phyloP scores from a whole-genome alignment of 1,140 invertebrate genomes.

The Andricus grossulariae region DNA sequence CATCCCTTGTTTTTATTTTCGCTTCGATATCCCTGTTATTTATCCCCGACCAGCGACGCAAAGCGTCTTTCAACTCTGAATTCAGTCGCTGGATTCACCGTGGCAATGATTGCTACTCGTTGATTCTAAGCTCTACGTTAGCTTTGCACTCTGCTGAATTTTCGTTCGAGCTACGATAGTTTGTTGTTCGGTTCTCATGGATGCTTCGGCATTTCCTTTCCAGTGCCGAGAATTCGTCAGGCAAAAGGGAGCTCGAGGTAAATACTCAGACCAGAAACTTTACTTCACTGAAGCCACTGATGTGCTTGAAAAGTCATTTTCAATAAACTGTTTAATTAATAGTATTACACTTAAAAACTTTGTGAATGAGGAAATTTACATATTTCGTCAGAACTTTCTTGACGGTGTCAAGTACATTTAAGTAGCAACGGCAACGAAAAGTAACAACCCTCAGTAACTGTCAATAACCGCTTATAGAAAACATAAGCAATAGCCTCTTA shows the following conservation, averaged over 20 bases:
- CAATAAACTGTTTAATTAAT: no score
- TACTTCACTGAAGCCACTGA: no score
- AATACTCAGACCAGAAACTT: neutral
- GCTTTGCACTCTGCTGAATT: constrained; percentile 22
- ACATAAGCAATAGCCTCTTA: no score
- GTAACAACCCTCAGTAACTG: no score
- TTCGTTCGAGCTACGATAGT: constrained; percentile 27
- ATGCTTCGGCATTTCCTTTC: constrained; percentile 21
- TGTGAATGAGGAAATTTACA: no score
- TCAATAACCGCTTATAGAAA: no score
- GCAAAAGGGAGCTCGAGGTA: constrained; percentile 44
- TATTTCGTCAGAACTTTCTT: no score
- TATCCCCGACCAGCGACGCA: constrained; percentile 8
- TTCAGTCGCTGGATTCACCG: constrained; percentile 17
- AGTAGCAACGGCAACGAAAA: no score
- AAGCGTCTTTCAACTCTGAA: constrained; percentile 20
- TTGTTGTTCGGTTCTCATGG: constrained; percentile 14
- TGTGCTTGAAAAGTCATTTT: no score
- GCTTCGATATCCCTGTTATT: constrained; percentile 10
- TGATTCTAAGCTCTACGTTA: constrained; percentile 20
- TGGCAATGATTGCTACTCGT: constrained; percentile 6
- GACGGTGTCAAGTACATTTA: no score
- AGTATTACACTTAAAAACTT: no score
- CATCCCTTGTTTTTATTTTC: neutral
- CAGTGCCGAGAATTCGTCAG: constrained; percentile 24